Evolutionary conservation across 2,888 invertebrate genomes (phyloP).

Genomic region (Acrobasis suavella): DNA sequence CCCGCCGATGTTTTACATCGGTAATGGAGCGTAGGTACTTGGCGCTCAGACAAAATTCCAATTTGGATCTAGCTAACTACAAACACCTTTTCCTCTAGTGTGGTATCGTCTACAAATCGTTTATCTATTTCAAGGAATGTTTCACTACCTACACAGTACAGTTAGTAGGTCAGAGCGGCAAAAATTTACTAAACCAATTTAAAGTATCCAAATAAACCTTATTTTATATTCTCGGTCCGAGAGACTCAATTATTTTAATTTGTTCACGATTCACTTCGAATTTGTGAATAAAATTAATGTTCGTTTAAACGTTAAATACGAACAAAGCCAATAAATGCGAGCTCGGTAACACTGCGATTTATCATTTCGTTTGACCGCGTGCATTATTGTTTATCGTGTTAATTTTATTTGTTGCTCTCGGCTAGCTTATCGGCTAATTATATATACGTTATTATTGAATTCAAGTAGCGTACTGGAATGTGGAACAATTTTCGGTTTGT

Average conservation of each 20-base stretch:
- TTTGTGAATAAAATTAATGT: conserved; percentile 78
- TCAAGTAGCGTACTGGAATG: conserved; percentile 60
- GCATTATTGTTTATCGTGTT: conserved; percentile 75
- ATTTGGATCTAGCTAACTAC: conserved; percentile 35
- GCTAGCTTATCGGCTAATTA: conserved; percentile 70
- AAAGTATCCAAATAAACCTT: conserved; percentile 32
- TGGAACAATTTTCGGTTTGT: conserved; percentile 64
- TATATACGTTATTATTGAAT: conserved; percentile 67
- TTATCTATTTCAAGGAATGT: neutral
- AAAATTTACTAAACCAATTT: conserved; percentile 22
- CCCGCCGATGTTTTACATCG: conserved; percentile 36
- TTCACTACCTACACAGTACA: neutral
- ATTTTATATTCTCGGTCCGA: conserved; percentile 35
- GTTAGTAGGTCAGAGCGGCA: neutral
- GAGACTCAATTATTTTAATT: conserved; percentile 76
- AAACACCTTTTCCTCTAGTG: conserved; percentile 13
- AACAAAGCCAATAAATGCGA: conserved; percentile 72
- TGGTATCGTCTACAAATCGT: conserved; percentile 9
- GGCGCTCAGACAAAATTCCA: conserved; percentile 42
- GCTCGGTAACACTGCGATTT: conserved; percentile 65
- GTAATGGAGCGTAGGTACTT: conserved; percentile 37
- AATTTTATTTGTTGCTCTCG: conserved; percentile 74
- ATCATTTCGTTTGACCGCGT: conserved; percentile 68
- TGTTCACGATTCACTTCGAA: conserved; percentile 71
- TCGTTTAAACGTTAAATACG: conserved; percentile 76